Evolutionary conservation across 2,888 invertebrate genomes (phyloP).

Genomic region (Stenurella melanura): DNA sequence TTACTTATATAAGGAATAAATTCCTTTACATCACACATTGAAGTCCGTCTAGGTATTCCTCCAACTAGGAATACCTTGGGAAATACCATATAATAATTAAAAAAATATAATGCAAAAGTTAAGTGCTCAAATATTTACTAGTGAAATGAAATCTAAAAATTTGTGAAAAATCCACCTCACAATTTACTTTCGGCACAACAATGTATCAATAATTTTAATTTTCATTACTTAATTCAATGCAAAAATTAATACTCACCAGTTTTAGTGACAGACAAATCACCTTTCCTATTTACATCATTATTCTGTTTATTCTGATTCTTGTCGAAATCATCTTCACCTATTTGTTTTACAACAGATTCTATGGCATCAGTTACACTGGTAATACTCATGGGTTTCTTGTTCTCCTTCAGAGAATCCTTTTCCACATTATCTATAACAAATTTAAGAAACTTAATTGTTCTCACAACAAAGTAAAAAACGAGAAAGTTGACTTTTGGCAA

Average conservation of each 20-base stretch:
- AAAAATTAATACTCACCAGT: conserved; percentile 41
- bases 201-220: too few relatives aligned
- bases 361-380: conserved; percentile 74
- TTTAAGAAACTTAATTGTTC: background rate
- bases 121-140: too few relatives aligned
- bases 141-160: too few relatives aligned
- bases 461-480: background rate
- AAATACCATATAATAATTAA: too few relatives aligned
- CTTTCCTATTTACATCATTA: conserved; percentile 40
- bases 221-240: background rate
- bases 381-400: conserved; percentile 68
- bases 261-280: conserved; percentile 40
- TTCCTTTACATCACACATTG: too few relatives aligned
- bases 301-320: conserved; percentile 46
- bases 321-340: conserved; percentile 42
- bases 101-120: too few relatives aligned
- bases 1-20: too few relatives aligned
- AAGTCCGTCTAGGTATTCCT: too few relatives aligned
- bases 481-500: background rate
- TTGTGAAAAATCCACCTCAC: too few relatives aligned
- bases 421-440: conserved; percentile 59
- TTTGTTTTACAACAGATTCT: conserved; percentile 75
- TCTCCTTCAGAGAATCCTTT: conserved; percentile 69
- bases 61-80: too few relatives aligned
- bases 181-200: too few relatives aligned